Base-by-base conservation (phyloP, 1,140 invertebrate genomes). In the Palaemon carinicauda region DNA sequence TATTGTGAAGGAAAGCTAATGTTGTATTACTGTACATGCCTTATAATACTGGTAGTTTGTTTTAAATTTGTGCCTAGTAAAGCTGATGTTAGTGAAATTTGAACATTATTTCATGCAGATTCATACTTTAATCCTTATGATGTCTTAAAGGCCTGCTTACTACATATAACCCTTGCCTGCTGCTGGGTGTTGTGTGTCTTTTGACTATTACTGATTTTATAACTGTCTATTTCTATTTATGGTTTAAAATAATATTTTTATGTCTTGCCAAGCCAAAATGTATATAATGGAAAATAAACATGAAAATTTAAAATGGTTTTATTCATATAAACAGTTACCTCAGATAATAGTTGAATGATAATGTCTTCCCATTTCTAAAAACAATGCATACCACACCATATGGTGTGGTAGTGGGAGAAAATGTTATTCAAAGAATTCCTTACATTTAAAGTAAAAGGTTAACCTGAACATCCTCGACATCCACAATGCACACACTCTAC, bases 401-500 rank as follows among this genome's bases (percentile, higher is more conserved):
- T n/a, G n/a, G 56, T 14, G 24, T 60, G 24, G 56, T 60, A 27
- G 7, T 7, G 56, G 17, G 15, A 60, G 17, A 10, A 60, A 60
- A 60, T 10, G 5, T 7, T 60, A n/a, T 60, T 60, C 56, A 60
- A 15, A 27, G 56, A 10, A 60, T 41, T 4, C 41, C 7, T 41
- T 41, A 12, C 41, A 41, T n/a, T n/a, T n/a, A 41, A 41, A 41
- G 7, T 41, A 4, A 9, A 4, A 9, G 24, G 27, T 89, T 89
- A 94, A 85, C 98, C 98, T 10, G 97, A 99, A 91, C 98, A 99
- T 1, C 98, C 98, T 92, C 98, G 93, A 91, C 98, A 99, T 14
- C 98, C 98, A 92, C 98, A 99, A 92, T 99, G 97, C 53, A 99
- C 95, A 92, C 98, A 99, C 91, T 99, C 98, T 0, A 99, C 97